Conservation (phyloP, 2,113 vertebrate species). For the Leptobrachium ailaonicum region DNA sequence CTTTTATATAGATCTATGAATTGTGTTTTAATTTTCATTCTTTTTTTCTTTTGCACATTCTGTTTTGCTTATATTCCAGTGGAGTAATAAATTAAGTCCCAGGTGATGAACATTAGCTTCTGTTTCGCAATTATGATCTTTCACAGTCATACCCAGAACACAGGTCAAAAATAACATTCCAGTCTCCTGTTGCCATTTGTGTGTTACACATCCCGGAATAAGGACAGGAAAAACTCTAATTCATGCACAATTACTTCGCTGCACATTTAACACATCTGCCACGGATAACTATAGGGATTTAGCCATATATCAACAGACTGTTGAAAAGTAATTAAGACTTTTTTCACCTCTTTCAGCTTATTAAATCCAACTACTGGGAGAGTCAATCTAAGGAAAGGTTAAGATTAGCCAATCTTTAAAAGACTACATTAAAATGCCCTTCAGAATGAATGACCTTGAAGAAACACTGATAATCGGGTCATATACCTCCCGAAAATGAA, state of each 20-base stretch:
- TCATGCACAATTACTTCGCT: conserved; percentile 3
- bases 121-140: neutral
- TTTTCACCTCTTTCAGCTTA: neutral
- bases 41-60: no score
- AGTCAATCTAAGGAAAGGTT: neutral
- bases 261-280: conserved; percentile 22
- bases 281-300: conserved; percentile 1
- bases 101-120: neutral
- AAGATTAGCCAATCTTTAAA: neutral
- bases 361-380: neutral
- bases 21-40: no score
- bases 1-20: no score
- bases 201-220: neutral
- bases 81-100: neutral
- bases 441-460: neutral
- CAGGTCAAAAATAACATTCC: neutral
- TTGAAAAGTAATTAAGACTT: conserved; percentile 1
- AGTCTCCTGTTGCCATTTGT: neutral
- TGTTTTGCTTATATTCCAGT: neutral
- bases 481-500: no score
- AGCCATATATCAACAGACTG: conserved; percentile 6
- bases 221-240: conserved; percentile 7
- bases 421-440: neutral
- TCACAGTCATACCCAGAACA: neutral
- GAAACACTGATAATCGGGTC: no score